Evolutionary conservation across 2,113 vertebrate genomes (phyloP).

Genomic region (Phylloscopus whistleri): DNA sequence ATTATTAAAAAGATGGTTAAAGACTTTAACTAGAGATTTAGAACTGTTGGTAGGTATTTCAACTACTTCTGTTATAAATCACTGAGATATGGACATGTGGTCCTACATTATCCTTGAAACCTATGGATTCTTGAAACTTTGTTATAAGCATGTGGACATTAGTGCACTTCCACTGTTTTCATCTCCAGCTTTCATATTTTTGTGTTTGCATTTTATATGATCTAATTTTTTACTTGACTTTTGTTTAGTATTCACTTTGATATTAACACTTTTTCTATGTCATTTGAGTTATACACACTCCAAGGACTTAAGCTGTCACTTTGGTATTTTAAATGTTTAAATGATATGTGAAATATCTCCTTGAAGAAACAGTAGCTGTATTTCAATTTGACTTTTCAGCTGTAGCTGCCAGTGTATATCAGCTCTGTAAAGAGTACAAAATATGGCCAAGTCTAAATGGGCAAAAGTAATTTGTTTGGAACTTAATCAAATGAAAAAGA

Average conservation of each 20-base stretch:
- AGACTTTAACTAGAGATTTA: neutral
- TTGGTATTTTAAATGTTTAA: conserved; percentile 35
- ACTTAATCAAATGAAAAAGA: neutral
- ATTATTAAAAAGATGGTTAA: neutral
- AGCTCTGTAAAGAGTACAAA: neutral
- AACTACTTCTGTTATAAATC: neutral
- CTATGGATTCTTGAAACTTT: neutral
- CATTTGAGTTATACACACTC: neutral
- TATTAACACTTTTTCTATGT: neutral
- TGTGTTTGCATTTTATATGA: conserved; percentile 21
- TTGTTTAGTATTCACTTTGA: conserved; percentile 23
- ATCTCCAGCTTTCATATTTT: neutral
- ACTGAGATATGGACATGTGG: neutral
- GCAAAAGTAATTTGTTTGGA: neutral
- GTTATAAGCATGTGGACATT: neutral
- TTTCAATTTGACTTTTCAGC: conserved; percentile 37
- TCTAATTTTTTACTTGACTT: neutral
- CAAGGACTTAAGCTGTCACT: neutral
- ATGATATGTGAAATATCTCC: conserved; percentile 2
- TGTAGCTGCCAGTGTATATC: neutral
- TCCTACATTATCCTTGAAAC: neutral
- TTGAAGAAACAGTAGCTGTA: conserved; percentile 11
- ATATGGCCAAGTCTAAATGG: neutral
- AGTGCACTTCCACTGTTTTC: neutral
- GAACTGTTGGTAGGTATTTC: neutral